Evolutionary conservation across 2,888 invertebrate species (phyloP).

Genomic region (Autographa pulchrina): DNA sequence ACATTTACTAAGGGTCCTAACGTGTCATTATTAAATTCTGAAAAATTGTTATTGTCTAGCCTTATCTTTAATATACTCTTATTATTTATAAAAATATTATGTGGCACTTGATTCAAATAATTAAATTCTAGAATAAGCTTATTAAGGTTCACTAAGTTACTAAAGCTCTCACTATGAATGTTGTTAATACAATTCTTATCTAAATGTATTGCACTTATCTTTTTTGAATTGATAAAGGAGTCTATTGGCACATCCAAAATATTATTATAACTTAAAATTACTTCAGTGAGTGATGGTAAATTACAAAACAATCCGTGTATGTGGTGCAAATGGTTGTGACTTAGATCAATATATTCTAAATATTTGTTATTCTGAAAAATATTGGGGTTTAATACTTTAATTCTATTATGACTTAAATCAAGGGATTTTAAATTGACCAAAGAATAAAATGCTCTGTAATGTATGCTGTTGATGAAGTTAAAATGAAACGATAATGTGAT

Average conservation of each 20-base stretch:
- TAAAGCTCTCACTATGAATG: conserved; percentile 94
- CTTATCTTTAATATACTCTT: conserved; percentile 94
- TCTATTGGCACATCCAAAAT: conserved; percentile 95
- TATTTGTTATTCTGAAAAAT: conserved; percentile 94
- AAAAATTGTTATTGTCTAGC: conserved; percentile 95
- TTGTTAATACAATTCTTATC: conserved; percentile 96
- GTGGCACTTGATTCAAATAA: conserved; percentile 94
- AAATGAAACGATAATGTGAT: conserved; percentile 95
- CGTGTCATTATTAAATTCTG: conserved; percentile 93
- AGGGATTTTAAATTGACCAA: conserved; percentile 94
- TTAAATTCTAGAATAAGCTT: conserved; percentile 96
- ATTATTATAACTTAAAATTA: conserved; percentile 96
- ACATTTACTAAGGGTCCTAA: conserved; percentile 93
- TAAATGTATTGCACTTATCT: conserved; percentile 94
- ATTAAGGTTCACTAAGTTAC: conserved; percentile 92
- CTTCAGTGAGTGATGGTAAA: conserved; percentile 93
- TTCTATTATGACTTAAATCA: conserved; percentile 96
- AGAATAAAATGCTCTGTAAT: conserved; percentile 94
- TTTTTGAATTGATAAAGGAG: conserved; percentile 94
- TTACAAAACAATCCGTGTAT: conserved; percentile 95
- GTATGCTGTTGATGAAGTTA: conserved; percentile 94
- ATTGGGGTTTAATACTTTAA: conserved; percentile 93
- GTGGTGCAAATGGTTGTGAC: conserved; percentile 96
- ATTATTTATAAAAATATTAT: conserved; percentile 93
- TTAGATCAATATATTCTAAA: conserved; percentile 94